Evolutionary conservation across 2,113 vertebrate genomes (phyloP).

Genomic region (crab-eating macaque (Macaca fascicularis)): DNA sequence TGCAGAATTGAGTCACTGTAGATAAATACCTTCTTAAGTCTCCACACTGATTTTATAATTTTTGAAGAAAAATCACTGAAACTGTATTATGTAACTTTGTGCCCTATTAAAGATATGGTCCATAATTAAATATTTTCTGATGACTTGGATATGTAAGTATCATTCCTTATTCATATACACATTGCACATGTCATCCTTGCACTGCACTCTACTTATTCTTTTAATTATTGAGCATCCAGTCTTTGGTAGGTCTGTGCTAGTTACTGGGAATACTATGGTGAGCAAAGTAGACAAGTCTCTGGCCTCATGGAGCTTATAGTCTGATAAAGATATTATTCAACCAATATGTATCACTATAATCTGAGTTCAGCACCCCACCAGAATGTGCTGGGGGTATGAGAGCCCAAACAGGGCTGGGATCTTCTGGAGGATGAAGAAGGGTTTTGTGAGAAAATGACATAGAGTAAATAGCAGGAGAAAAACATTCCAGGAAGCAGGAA

Average conservation of each 20-base stretch:
- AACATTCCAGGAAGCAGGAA: conserved; percentile 1
- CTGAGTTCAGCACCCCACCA: neutral
- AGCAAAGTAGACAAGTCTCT: neutral
- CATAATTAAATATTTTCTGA: neutral
- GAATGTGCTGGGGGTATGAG: neutral
- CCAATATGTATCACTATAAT: neutral
- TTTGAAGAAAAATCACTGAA: neutral
- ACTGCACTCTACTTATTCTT: neutral
- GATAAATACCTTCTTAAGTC: neutral
- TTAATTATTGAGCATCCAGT: neutral
- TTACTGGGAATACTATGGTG: neutral
- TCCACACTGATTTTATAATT: neutral
- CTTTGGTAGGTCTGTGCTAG: neutral
- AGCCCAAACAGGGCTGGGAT: neutral
- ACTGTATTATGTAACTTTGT: neutral
- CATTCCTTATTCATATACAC: neutral
- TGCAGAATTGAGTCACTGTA: neutral
- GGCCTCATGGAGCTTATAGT: neutral
- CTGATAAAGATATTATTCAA: neutral
- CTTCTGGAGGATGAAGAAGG: neutral
- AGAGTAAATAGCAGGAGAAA: neutral
- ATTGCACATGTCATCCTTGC: neutral
- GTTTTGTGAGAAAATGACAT: neutral
- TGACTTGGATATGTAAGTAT: neutral
- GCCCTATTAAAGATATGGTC: neutral